Conservation (phyloP, 2,797 vertebrate species). For the Knipowitschia caucasica region DNA sequence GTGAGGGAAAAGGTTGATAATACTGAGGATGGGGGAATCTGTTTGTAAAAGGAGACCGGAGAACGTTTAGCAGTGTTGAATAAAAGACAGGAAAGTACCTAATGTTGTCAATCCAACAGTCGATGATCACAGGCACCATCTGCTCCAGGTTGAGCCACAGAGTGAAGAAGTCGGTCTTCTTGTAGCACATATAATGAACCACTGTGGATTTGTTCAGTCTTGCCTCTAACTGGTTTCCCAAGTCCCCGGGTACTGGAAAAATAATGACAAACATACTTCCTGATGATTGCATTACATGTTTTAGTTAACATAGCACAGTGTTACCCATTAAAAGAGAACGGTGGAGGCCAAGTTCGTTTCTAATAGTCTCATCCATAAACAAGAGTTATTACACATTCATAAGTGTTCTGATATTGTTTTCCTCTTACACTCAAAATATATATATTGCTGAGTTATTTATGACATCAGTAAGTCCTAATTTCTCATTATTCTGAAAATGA, state of each 20-base stretch:
- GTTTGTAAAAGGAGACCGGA: background rate
- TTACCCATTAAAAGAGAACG: no score
- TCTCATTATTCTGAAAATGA: no score
- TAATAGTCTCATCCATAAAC: no score
- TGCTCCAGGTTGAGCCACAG: conserved; percentile 96
- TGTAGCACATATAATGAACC: conserved; percentile 94
- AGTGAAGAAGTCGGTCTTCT: conserved; percentile 94
- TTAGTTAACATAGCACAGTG: no score
- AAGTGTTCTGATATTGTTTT: no score
- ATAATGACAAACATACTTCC: no score
- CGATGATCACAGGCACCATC: conserved; percentile 90
- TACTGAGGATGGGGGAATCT: conserved; percentile 2
- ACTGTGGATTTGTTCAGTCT: conserved; percentile 94
- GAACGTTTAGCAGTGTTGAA: background rate
- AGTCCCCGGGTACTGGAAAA: conserved; percentile 88
- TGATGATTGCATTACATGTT: no score
- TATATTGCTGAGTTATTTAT: no score
- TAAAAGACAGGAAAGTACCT: conserved; percentile 70
- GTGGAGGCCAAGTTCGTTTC: no score
- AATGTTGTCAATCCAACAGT: conserved; percentile 99
- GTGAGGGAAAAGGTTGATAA: conserved; percentile 25
- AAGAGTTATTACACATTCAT: no score
- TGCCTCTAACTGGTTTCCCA: conserved; percentile 96
- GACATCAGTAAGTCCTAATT: no score
- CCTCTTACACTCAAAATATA: no score